A percentile compares a stretch with the other conserved stretches of the same genome.
Conservation (phyloP, 2,797 vertebrate genomes). For the Streptopelia turtur region DNA sequence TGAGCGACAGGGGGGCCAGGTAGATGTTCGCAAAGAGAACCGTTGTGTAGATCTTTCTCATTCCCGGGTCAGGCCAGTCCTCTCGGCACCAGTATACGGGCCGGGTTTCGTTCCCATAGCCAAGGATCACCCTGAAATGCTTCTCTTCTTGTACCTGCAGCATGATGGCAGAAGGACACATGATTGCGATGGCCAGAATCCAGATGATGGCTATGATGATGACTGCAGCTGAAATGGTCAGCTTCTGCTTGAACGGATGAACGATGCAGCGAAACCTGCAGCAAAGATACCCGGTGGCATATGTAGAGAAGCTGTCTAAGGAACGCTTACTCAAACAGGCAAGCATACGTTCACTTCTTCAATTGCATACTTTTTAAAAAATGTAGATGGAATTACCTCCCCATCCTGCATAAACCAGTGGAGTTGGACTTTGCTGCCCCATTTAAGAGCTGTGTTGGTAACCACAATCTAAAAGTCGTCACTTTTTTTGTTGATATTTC, state of each 20-base stretch:
- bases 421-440: background rate
- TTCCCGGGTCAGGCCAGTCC: constrained; percentile 88
- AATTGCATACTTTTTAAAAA: accelerated
- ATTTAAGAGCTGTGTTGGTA: background rate
- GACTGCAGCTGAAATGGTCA: constrained; percentile 83
- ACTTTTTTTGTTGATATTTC: background rate
- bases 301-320: accelerated
- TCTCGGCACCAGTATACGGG: constrained; percentile 91
- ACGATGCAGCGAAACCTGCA: constrained; percentile 89
- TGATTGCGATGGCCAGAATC: constrained; percentile 88
- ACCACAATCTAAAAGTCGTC: background rate
- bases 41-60: constrained; percentile 92
- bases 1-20: constrained; percentile 88
- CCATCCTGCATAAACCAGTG: background rate
- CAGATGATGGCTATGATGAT: constrained; percentile 86
- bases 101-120: constrained; percentile 80
- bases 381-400: background rate
- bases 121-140: constrained; percentile 81
- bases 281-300: background rate
- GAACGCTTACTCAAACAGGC: no score
- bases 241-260: constrained; percentile 91
- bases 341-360: accelerated
- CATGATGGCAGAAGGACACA: constrained; percentile 92
- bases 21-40: constrained; percentile 93
- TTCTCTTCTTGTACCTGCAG: constrained; percentile 88